phyloP scores from a whole-genome alignment of 2,797 vertebrate genomes.

The Gambelia wislizenii region DNA sequence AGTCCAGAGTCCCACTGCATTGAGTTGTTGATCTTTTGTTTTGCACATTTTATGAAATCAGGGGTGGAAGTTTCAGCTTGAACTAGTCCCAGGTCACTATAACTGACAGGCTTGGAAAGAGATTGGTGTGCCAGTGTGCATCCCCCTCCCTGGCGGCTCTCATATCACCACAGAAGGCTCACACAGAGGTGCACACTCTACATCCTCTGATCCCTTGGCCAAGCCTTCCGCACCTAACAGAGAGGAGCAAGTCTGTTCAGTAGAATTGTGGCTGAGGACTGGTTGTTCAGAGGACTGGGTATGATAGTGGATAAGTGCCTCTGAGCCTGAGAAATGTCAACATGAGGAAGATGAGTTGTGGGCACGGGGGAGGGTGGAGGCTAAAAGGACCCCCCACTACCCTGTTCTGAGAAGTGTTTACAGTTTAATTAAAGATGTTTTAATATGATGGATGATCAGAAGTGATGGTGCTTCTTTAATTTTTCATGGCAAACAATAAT shows the following conservation, averaged over 20 bases:
- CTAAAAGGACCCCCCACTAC: neutral
- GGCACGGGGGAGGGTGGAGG: neutral
- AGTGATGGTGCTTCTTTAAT: neutral
- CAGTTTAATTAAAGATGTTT: slow-evolving; percentile 16
- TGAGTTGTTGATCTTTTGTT: slow-evolving; percentile 16
- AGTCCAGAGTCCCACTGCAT: neutral
- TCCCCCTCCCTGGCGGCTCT: neutral
- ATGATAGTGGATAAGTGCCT: neutral
- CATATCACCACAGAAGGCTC: neutral
- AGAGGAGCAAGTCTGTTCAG: neutral
- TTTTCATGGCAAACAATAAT: neutral
- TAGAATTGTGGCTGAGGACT: neutral
- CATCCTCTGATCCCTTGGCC: neutral
- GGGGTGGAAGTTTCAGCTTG: neutral
- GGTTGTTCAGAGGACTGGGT: neutral
- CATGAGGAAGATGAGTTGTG: neutral
- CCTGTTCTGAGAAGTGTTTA: slow-evolving; percentile 1
- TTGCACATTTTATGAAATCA: neutral
- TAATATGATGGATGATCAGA: neutral
- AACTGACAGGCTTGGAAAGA: neutral
- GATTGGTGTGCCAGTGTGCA: too few species aligned
- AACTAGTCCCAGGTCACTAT: neutral
- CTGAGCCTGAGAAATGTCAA: neutral
- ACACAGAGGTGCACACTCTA: neutral
- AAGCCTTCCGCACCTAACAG: neutral